These are phyloP conservation scores for Calameuta idolon DNA, from an alignment of 2,888 invertebrate genomes.

Conservation along the genomic window DNA sequence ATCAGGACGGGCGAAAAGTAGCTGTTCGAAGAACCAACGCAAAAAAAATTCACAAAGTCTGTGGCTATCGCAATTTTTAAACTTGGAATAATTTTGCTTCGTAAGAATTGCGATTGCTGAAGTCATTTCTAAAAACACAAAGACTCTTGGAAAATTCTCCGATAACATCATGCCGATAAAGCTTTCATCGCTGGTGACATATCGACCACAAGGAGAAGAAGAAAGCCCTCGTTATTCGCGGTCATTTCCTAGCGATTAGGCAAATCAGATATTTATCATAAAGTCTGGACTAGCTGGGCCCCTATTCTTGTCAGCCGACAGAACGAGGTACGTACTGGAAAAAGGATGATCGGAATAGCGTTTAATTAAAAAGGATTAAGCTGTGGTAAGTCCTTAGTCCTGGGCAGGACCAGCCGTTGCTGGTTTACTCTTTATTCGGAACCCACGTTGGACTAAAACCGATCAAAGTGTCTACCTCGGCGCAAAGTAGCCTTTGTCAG, in stretches of 20 bases:
- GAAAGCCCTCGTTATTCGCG: not conserved
- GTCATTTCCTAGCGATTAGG: not conserved
- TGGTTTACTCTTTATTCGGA: constrained; percentile 33
- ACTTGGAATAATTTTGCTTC: not conserved
- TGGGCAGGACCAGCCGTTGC: constrained; percentile 31
- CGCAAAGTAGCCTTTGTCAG: constrained; percentile 28
- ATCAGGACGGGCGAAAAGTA: no score
- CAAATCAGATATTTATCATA: not conserved
- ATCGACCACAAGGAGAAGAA: not conserved
- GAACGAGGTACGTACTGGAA: constrained; percentile 6
- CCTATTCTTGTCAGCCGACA: not conserved
- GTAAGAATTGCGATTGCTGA: not conserved
- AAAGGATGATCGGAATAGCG: constrained; percentile 43
- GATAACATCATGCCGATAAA: not conserved
- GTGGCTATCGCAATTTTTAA: no score
- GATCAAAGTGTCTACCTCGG: constrained; percentile 42
- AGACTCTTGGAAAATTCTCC: not conserved
- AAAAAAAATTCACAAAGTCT: no score
- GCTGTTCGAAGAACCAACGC: no score
- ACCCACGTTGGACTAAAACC: constrained; percentile 38
- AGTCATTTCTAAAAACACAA: not conserved
- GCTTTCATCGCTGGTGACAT: not conserved
- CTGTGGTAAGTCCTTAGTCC: constrained; percentile 46
- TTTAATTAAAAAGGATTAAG: constrained; percentile 63
- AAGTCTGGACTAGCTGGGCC: not conserved